Conservation (phyloP, 2,113 vertebrate species). For the Psilopsiagon aurifrons region DNA sequence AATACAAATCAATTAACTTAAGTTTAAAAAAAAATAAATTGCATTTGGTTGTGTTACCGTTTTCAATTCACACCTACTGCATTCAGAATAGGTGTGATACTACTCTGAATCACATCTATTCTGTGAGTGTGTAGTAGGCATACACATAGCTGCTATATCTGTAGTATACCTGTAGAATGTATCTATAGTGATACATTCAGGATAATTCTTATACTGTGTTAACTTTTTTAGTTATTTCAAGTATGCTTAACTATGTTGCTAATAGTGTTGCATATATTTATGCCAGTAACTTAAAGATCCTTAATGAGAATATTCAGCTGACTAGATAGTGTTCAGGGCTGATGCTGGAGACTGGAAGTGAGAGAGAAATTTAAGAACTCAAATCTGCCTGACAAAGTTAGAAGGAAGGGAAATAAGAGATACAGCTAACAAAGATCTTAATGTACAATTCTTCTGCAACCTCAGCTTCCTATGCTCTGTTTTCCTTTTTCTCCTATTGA, state of each 20-base stretch:
- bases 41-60: neutral
- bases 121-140: neutral
- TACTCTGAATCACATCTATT: neutral
- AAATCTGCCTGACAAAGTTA: neutral
- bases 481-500: neutral
- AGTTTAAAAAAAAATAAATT: neutral
- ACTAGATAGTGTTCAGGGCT: neutral
- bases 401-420: neutral
- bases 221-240: neutral
- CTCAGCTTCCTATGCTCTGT: neutral
- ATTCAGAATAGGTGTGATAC: neutral
- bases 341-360: neutral
- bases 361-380: neutral
- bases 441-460: fast-evolving
- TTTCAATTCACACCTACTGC: neutral
- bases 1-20: neutral
- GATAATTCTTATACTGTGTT: neutral
- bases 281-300: neutral
- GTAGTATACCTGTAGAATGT: neutral
- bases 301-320: neutral
- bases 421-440: neutral
- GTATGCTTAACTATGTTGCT: neutral
- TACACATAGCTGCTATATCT: neutral
- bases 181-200: neutral
- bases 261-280: neutral